Base-by-base conservation (phyloP, 2,888 invertebrate genomes). In the Nomada ruficornis region DNA sequence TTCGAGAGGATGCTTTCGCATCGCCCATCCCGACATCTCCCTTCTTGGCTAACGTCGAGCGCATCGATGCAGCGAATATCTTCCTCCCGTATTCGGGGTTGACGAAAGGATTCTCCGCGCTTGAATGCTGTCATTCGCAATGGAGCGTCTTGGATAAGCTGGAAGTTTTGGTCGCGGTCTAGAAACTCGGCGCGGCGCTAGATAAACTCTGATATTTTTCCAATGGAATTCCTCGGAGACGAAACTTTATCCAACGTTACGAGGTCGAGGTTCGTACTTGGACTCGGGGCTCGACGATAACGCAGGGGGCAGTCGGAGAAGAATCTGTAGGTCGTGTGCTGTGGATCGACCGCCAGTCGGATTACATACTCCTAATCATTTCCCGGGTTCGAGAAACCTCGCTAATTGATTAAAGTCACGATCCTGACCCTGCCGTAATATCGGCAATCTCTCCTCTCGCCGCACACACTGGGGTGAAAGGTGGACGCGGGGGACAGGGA, bases 401-500 rank as follows among this genome's bases (percentile, higher is more conserved):
- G 92, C 93, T 93, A 93, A 93, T 93, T 93, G 93, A 93, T 93
- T 93, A 93, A 91, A 93, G 93, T 93, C 93, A 93, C 93, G 93
- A 93, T 93, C 89, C 91, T 91, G 91, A 91, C 91, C 91, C 91
- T 86, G 87, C 85, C 77, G 91, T 91, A 91, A 91, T 91, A 91
- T 91, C 91, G 91, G 89, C 91, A 91, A 91, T 91, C 91, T 91
- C 90, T 89, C 86, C 75, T 76, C 59, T 68, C 42, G 86, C 87
- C 82, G 82, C 78, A 75, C 78, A 75, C 73, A 80, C 71, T 76
- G 87, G 79, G 80, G 72, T 75, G 80, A 86, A 67, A 82, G 77
- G 76, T 64, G 60, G 83, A 54, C 47, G 67, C 44, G 57, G 72
- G 20, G 79, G 57, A 73, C 70, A 67, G 73, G 54, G 70, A 63